These are phyloP conservation scores for Buceros bicornis DNA, from an alignment of 2,797 vertebrate genomes.

Conservation along the genomic window DNA sequence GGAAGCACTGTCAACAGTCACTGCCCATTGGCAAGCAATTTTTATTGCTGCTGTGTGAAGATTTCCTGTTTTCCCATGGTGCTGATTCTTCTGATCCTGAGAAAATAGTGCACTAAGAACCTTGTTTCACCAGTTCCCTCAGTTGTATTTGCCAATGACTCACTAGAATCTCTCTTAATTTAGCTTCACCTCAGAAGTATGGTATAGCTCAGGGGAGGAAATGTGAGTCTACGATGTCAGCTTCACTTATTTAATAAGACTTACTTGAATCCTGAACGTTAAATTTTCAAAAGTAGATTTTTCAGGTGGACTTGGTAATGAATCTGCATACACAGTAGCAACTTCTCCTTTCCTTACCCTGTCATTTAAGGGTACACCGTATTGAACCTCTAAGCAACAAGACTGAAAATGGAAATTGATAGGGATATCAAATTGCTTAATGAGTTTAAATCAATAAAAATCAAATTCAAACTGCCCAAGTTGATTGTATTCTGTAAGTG, in stretches of 20 bases:
- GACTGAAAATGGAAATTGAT: not conserved
- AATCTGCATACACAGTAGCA: not conserved
- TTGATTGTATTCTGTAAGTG: not conserved
- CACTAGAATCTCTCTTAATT: not conserved
- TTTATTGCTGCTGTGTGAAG: not conserved
- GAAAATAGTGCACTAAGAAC: not conserved
- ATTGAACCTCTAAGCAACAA: not conserved
- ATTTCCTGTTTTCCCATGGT: not conserved
- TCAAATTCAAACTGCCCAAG: not conserved
- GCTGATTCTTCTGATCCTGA: not conserved
- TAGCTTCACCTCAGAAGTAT: not conserved
- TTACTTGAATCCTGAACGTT: not conserved
- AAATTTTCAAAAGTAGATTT: not conserved
- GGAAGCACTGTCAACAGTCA: not conserved
- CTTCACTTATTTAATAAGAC: not conserved
- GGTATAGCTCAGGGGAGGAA: not conserved
- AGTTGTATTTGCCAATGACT: not conserved
- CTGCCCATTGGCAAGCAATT: not conserved
- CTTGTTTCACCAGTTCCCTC: not conserved
- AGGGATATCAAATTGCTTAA: not conserved
- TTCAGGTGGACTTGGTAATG: not conserved
- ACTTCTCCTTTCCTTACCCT: not conserved
- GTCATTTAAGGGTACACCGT: not conserved
- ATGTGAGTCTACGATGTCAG: not conserved
- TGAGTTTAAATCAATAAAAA: not conserved